Conservation (phyloP, 2,113 vertebrate species). For the Oenanthe melanoleuca region DNA sequence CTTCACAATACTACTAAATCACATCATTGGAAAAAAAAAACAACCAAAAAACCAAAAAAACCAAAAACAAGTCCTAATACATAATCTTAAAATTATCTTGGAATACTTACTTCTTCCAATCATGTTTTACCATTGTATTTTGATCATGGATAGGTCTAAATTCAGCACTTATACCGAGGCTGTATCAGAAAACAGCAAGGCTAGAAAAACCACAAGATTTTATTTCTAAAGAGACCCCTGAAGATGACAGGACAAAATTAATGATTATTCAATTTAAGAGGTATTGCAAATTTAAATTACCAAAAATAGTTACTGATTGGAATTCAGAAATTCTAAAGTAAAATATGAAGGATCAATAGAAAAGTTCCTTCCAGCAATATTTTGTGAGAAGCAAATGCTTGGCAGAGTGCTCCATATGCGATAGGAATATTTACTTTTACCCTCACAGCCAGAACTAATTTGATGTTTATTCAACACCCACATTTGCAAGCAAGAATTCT, state of each 20-base stretch:
- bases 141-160: neutral
- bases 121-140: neutral
- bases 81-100: neutral
- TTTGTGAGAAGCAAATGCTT: neutral
- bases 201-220: neutral
- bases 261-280: neutral
- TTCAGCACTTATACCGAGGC: neutral
- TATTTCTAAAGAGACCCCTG: neutral
- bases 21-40: neutral
- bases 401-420: neutral
- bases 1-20: neutral
- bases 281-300: neutral
- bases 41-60: too few relatives aligned
- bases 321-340: neutral
- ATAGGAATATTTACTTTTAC: constrained; percentile 21
- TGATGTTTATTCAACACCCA: constrained; percentile 19
- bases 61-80: neutral
- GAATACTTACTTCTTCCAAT: neutral
- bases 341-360: neutral
- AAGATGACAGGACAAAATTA: neutral
- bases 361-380: neutral
- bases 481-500: neutral
- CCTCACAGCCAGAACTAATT: constrained; percentile 3
- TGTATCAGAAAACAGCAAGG: neutral
- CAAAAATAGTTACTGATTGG: neutral